A percentile compares a stretch with the other conserved stretches of the same genome.
phyloP scores from a whole-genome alignment of 2,113 vertebrate species.

The Marcusenius ussheri region DNA sequence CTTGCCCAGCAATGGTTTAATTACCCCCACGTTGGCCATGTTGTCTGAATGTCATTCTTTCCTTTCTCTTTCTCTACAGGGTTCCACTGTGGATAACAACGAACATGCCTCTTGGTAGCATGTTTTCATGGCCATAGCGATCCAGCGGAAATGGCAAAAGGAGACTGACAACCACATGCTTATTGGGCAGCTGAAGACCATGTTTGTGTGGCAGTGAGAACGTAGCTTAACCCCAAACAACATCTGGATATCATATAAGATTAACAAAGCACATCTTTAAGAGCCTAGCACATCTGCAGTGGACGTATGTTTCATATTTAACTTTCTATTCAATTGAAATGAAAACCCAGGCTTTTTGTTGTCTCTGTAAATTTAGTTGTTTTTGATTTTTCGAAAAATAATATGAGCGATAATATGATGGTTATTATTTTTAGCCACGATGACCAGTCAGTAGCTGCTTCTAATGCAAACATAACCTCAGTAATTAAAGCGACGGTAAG shows the following conservation, averaged over 20 bases:
- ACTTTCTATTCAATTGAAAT: not conserved
- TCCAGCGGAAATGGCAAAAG: not conserved
- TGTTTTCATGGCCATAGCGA: not conserved
- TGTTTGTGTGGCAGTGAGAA: not conserved
- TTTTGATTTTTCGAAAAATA: not conserved
- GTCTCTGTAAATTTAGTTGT: not conserved
- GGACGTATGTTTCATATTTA: not conserved
- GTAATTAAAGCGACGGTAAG: conserved; percentile 24
- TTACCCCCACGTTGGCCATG: not conserved
- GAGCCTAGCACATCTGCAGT: not conserved
- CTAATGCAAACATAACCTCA: not conserved
- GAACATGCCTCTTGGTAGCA: not conserved
- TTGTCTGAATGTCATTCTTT: not conserved
- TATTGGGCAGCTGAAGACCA: not conserved
- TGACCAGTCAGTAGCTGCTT: not conserved
- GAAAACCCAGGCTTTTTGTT: not conserved
- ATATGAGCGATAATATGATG: not conserved
- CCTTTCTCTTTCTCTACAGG: not conserved
- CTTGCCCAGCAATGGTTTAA: not conserved
- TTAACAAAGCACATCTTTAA: not conserved
- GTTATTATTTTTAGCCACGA: not conserved
- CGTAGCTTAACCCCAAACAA: not conserved
- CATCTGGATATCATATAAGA: not conserved
- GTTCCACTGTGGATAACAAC: not conserved
- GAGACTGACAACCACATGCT: not conserved